Percentiles rank a stretch among this genome's conserved stretches.
These are phyloP conservation scores for Lepilemur ruficaudatus DNA, from an alignment of 2,797 vertebrate genomes.

Conservation along the genomic window DNA sequence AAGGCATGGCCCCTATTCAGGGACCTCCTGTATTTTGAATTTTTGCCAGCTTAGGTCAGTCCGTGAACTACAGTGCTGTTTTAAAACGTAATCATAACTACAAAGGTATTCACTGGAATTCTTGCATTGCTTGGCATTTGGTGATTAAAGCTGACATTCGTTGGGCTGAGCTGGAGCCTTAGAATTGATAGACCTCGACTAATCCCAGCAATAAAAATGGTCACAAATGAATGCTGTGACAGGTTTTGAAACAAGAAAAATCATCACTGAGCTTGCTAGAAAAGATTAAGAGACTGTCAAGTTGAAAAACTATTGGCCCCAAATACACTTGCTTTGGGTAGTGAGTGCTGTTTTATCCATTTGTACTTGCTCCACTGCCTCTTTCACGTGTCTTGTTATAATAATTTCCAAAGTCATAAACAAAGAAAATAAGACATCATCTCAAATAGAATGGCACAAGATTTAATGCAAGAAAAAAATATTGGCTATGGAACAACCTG, in stretches of 20 bases:
- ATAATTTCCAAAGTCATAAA: conserved; percentile 83
- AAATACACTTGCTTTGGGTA: conserved; percentile 66
- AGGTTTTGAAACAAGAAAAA: conserved; percentile 78
- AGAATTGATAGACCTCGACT: conserved; percentile 70
- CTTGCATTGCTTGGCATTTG: conserved; percentile 55
- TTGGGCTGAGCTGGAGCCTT: conserved; percentile 61
- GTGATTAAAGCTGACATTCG: conserved; percentile 71
- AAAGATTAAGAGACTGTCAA: conserved; percentile 78
- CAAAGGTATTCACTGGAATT: conserved; percentile 70
- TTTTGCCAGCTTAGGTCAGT: conserved; percentile 66
- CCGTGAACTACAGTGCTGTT: conserved; percentile 40
- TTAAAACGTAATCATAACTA: conserved; percentile 65
- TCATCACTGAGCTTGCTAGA: conserved; percentile 68
- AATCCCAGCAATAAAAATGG: conserved; percentile 80
- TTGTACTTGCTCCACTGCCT: conserved; percentile 69
- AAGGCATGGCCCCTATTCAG: conserved; percentile 20
- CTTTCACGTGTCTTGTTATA: conserved; percentile 80
- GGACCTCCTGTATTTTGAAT: conserved; percentile 66
- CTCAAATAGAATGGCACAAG: conserved; percentile 79
- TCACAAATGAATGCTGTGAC: conserved; percentile 69
- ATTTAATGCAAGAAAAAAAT: conserved; percentile 68
- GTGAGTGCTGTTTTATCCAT: conserved; percentile 80
- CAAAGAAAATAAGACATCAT: conserved; percentile 79
- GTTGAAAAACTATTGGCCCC: conserved; percentile 77
- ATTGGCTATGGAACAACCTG: conserved; percentile 69